Evolutionary conservation across 2,113 vertebrate species (phyloP).

Genomic region (Mionectes macconnelli): DNA sequence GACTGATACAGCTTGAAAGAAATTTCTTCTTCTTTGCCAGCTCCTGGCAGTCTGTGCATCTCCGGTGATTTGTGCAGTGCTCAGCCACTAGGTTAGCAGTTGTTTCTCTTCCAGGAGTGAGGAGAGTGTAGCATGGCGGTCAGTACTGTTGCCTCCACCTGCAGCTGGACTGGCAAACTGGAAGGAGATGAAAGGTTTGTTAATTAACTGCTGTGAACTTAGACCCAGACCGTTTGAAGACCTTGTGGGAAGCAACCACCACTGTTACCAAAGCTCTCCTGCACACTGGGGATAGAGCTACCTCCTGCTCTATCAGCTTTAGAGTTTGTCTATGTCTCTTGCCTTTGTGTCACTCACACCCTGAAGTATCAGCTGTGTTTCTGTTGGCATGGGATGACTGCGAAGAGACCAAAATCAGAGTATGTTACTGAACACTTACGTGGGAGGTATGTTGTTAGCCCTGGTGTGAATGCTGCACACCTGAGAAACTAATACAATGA

Average conservation of each 20-base stretch:
- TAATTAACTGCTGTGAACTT: background rate
- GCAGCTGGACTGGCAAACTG: background rate
- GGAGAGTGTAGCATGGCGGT: background rate
- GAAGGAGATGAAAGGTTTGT: background rate
- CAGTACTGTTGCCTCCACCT: background rate
- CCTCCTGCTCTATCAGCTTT: background rate
- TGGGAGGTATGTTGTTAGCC: conserved; percentile 27
- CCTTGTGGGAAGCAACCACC: background rate
- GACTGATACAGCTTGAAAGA: background rate
- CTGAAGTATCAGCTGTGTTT: background rate
- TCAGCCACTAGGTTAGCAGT: background rate
- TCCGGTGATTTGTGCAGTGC: background rate
- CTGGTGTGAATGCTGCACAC: background rate
- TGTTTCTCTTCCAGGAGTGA: background rate
- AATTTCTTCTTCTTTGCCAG: background rate
- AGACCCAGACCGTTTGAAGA: background rate
- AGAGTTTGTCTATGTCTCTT: background rate
- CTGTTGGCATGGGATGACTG: background rate
- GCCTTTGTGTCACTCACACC: background rate
- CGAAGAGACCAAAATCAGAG: background rate
- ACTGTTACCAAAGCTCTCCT: background rate
- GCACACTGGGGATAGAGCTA: background rate
- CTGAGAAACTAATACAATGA: background rate
- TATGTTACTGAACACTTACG: background rate
- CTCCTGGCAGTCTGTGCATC: no score